phyloP scores from a whole-genome alignment of 2,888 invertebrate species.

The Psococerastis gibbosa region DNA sequence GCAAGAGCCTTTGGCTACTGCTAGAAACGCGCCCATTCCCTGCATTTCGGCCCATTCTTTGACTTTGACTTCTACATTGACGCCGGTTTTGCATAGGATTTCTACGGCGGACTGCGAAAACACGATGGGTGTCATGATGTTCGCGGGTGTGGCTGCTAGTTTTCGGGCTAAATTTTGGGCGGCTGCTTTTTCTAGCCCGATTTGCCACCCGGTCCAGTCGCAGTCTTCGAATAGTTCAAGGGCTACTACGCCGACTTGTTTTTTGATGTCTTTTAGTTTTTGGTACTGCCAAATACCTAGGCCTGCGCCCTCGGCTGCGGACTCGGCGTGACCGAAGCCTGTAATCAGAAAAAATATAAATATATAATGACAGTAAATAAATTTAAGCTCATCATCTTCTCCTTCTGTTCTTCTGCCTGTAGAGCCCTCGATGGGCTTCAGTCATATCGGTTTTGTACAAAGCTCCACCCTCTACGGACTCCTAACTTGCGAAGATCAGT shows the following conservation, averaged over 20 bases:
- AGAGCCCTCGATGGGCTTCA: too few relatives aligned
- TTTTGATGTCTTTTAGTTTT: conserved; percentile 34
- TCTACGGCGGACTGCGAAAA: conserved; percentile 52
- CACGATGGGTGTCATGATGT: conserved; percentile 54
- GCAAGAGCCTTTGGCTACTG: conserved; percentile 54
- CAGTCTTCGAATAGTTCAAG: conserved; percentile 41
- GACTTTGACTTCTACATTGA: conserved; percentile 44
- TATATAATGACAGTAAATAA: too few relatives aligned
- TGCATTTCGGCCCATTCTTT: conserved; percentile 57
- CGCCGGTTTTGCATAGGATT: conserved; percentile 31
- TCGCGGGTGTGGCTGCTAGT: conserved; percentile 64
- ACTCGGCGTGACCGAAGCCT: conserved; percentile 50
- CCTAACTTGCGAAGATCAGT: too few relatives aligned
- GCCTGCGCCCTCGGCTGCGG: conserved; percentile 57
- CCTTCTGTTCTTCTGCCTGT: too few relatives aligned
- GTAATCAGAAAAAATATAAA: too few relatives aligned
- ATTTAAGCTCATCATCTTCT: too few relatives aligned
- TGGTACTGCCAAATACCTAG: conserved; percentile 51
- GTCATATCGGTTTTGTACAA: too few relatives aligned
- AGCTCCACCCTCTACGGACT: too few relatives aligned
- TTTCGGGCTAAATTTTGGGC: conserved; percentile 61
- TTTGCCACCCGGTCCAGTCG: conserved; percentile 48
- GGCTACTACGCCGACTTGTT: conserved; percentile 25
- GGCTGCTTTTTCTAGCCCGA: conserved; percentile 50
- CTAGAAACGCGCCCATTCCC: conserved; percentile 62